A percentile compares a stretch with the other conserved stretches of the same genome.
Evolutionary conservation across 2,113 vertebrate species (phyloP).

Genomic region (Microcebus griseorufus): DNA sequence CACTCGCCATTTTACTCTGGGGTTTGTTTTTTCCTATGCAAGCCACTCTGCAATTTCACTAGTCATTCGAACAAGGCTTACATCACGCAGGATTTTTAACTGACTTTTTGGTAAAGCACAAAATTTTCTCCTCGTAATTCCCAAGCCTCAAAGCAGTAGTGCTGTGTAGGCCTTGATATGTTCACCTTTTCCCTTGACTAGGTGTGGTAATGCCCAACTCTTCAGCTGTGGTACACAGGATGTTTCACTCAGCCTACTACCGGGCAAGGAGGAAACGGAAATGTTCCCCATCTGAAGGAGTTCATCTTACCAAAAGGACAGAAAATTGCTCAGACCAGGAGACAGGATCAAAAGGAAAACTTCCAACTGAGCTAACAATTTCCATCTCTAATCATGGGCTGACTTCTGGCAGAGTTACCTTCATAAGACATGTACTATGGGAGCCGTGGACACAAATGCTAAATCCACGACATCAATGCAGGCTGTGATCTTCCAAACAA

Average conservation of each 20-base stretch:
- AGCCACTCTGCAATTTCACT: neutral
- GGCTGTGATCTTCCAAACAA: neutral
- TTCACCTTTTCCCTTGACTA: neutral
- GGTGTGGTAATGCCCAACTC: too few relatives aligned
- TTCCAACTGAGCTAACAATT: neutral
- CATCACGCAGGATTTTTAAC: neutral
- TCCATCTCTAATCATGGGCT: neutral
- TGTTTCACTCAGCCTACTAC: neutral
- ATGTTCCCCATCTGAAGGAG: neutral
- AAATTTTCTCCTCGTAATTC: neutral
- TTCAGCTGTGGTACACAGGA: neutral
- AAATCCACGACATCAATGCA: neutral
- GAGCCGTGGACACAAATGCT: neutral
- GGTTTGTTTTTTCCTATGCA: conserved; percentile 69
- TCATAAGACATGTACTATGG: neutral
- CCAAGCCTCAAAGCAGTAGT: neutral
- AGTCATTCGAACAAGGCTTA: neutral
- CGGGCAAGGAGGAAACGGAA: neutral
- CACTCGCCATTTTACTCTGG: conserved; percentile 23
- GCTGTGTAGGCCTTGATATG: neutral
- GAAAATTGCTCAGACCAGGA: neutral
- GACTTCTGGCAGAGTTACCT: neutral
- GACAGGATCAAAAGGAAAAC: neutral
- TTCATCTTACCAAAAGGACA: neutral
- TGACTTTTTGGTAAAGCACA: neutral